phyloP scores from a whole-genome alignment of 2,797 vertebrate genomes.

The Nothura maculosa region DNA sequence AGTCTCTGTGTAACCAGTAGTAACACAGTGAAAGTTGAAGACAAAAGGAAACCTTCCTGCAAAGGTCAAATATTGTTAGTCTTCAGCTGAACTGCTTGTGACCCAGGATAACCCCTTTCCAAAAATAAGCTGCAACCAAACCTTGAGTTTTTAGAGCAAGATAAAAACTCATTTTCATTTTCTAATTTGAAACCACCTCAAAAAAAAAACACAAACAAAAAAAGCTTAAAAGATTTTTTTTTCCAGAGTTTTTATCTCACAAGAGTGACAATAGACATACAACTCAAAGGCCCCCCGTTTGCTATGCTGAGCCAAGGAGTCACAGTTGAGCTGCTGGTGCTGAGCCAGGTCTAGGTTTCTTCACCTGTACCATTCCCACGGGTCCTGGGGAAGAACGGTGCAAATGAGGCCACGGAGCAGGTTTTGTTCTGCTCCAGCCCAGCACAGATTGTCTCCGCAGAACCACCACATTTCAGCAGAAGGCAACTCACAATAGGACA shows the following conservation, averaged over 20 bases:
- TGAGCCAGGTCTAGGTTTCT: accelerated
- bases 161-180: accelerated
- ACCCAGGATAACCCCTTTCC: background rate
- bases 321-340: background rate
- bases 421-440: background rate
- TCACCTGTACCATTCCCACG: background rate
- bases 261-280: accelerated
- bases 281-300: background rate
- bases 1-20: background rate
- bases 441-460: accelerated
- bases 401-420: accelerated
- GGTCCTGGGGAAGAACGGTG: accelerated
- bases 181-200: background rate
- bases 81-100: accelerated
- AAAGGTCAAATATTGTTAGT: background rate
- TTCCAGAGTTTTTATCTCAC: background rate
- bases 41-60: background rate
- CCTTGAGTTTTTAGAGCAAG: background rate
- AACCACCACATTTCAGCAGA: background rate
- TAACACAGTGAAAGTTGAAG: background rate
- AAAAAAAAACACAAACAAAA: no score
- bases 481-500: background rate
- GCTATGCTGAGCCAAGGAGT: background rate
- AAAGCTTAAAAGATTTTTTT: background rate
- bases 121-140: background rate